Base-by-base conservation (phyloP, 2,888 invertebrate species). In the Tridacna gigas region DNA sequence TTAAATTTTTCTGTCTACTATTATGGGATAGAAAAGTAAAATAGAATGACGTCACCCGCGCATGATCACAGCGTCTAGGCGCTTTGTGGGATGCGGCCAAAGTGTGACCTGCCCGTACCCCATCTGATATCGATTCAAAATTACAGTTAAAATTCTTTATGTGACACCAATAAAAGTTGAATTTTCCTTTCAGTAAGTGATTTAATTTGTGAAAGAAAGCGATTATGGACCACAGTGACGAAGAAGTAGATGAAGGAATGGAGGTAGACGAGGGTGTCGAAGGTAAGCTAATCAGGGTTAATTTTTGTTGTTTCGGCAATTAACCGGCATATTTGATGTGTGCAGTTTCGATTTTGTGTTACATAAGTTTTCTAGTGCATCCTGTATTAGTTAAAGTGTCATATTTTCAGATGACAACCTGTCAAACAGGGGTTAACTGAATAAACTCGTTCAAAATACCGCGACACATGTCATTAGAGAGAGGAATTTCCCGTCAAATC, bases 11-110 rank as follows among this genome's bases (percentile, higher is more conserved):
- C 66, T 69, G 75, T 73, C 79, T 84, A 84, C 84, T 87, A 92
- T 90, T 91, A 92, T 91, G 91, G 92, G 92, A 92, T 92, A 89
- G 88, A 90, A 86, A 79, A 79, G 81, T 82, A 77, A 82, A 90
- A 91, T 91, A 90, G 88, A 89, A 82, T 91, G 91, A 89, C 92
- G 92, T 91, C 91, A 91, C 86, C 80, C 89, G 92, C 92, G 92
- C 92, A 92, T 92, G 92, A 88, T 90, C 91, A 89, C 86, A 88
- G 81, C 71, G 78, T 51, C 71, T 45, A 51, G 51, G 51, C 71
- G 71, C 71, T 71, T 71, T 71, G 47, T 47, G 28, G 48, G 88
- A 84, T 81, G 87, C 84, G 89, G 86, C 82, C 80, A 85, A 79
- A 83, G 37, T 56, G 61, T 51, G 37, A 45, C 74, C 48, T n/a